Conservation (phyloP, 2,113 vertebrate genomes). For the Illadopsis cleaveri region DNA sequence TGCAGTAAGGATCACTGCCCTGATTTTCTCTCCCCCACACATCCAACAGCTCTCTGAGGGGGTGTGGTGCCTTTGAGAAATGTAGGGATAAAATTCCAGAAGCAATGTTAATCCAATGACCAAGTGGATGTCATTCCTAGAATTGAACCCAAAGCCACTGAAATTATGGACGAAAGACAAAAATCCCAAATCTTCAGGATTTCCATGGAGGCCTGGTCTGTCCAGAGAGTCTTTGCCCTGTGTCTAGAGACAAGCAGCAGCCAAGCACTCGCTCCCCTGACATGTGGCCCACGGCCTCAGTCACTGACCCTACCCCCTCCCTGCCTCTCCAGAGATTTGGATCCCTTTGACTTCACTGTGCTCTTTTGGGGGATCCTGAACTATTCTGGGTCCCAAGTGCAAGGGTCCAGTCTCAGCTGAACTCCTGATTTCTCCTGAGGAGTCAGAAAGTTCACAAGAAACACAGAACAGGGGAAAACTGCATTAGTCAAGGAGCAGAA, state of each 20-base stretch:
- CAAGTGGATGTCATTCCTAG: neutral
- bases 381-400: neutral
- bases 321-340: neutral
- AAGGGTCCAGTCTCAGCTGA: neutral
- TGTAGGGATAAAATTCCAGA: neutral
- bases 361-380: neutral
- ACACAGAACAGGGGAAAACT: neutral
- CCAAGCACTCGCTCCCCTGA: neutral
- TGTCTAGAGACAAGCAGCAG: neutral
- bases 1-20: neutral
- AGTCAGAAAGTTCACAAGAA: neutral
- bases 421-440: neutral
- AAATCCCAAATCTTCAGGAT: neutral
- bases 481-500: neutral
- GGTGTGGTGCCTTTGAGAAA: neutral
- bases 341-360: neutral
- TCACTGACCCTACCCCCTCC: neutral
- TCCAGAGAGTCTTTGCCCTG: neutral
- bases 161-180: neutral
- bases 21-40: neutral
- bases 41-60: neutral
- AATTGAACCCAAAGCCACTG: neutral
- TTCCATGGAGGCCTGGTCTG: neutral
- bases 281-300: accelerated
- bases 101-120: neutral